Conservation (phyloP, 2,113 vertebrate genomes). For the Prietella phreatophila region DNA sequence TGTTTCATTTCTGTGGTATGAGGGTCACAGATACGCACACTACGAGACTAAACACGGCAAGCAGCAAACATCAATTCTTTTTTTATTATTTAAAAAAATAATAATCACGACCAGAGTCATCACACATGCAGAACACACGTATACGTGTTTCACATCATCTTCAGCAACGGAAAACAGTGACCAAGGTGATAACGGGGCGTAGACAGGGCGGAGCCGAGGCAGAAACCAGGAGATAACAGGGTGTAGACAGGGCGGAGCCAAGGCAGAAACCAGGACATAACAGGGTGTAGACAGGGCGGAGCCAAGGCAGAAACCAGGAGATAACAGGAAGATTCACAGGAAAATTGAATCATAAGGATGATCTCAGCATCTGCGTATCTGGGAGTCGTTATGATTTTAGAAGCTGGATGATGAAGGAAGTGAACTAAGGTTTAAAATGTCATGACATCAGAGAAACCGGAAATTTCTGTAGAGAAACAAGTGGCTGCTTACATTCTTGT, state of each 20-base stretch:
- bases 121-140: too few relatives aligned
- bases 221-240: background rate
- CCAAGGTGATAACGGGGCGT: background rate
- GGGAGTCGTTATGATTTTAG: background rate
- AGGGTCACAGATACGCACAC: too few relatives aligned
- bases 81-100: too few relatives aligned
- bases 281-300: too few relatives aligned
- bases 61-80: too few relatives aligned
- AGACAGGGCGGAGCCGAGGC: background rate
- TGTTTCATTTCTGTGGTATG: too few relatives aligned
- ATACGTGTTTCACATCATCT: too few relatives aligned
- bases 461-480: slow-evolving; percentile 4
- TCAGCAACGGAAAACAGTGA: too few relatives aligned
- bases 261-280: background rate
- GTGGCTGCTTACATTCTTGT: background rate
- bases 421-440: background rate
- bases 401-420: background rate
- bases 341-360: background rate
- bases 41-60: too few relatives aligned
- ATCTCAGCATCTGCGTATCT: background rate
- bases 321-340: background rate
- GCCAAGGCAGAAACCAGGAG: background rate
- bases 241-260: background rate
- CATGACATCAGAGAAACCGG: background rate
- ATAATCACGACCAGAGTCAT: too few relatives aligned